Conservation (phyloP, 2,797 vertebrate species). For the Sitta carolinensis region DNA sequence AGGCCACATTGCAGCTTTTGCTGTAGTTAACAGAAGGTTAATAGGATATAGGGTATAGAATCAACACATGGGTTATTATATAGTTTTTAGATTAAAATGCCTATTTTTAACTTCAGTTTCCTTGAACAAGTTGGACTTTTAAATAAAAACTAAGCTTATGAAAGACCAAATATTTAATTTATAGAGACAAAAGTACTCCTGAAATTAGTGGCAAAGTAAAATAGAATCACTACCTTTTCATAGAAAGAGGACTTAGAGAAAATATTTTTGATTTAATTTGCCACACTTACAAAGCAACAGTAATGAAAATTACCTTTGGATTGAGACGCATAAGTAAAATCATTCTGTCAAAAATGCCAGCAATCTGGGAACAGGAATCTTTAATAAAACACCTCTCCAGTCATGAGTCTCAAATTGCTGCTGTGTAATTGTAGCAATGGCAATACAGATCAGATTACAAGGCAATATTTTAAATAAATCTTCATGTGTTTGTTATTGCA, state of each 20-base stretch:
- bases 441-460: neutral
- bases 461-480: neutral
- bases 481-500: neutral
- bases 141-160: neutral
- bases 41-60: neutral
- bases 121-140: neutral
- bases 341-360: neutral
- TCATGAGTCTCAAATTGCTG: neutral
- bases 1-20: neutral
- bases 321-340: neutral
- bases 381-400: neutral
- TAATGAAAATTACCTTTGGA: neutral
- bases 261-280: neutral
- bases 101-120: neutral
- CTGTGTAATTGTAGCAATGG: neutral
- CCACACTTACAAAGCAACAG: neutral
- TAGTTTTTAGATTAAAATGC: neutral
- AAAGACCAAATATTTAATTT: neutral
- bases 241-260: neutral
- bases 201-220: neutral
- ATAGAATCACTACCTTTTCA: neutral
- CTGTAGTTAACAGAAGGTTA: neutral
- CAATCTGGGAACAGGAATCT: neutral
- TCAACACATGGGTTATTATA: neutral
- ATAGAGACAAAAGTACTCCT: neutral